Evolutionary conservation across 2,888 invertebrate species (phyloP), one percentile per base, ranked within the genome.

Genomic region (Hylaea fasciaria): DNA sequence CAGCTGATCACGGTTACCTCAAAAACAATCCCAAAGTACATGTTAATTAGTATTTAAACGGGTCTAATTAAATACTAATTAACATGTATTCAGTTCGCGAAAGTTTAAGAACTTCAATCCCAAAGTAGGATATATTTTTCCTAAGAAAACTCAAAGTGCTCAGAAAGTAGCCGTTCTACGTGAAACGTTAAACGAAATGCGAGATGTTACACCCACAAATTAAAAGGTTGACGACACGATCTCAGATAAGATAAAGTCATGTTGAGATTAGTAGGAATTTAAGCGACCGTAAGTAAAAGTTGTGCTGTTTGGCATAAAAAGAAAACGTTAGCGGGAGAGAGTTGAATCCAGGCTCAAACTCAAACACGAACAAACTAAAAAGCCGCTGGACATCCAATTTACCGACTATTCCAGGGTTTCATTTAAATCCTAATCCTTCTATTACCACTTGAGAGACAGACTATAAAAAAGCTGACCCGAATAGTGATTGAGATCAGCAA

Each of bases 181-280:
- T 43, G 29, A 59, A 59, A 59, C 44, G 53, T 53, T 39, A 49
- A 53, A 59, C 39, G 16, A 40, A 32, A 44, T 44, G 47, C 43
- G 16, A 57, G 53, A 59, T 62, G 62, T 51, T 64, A 47, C 65
- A 57, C 58, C 57, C 16, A 64, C 65, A 44, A 66, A 70, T 72
- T 64, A 68, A 66, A 72, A 77, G 78, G 77, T 76, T 62, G 70
- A 75, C 72, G 79, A 76, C 80, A 52, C 53, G 55, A 68, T 68
- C 64, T 70, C 22, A 69, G 79, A 76, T 78, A 68, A 78, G 76
- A 79, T 78, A 73, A 64, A 47, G 56, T 47, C 64, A 43, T 59
- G 67, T 69, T 64, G 55, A 71, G 75, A 75, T 75, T 63, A 69
- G 64, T 63, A 52, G 52, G 65, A 70, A 70, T 65, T 68, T 64